Evolutionary conservation across 2,797 vertebrate genomes (phyloP), one percentile per base, ranked within the genome.

Genomic region (Ataeniobius toweri): DNA sequence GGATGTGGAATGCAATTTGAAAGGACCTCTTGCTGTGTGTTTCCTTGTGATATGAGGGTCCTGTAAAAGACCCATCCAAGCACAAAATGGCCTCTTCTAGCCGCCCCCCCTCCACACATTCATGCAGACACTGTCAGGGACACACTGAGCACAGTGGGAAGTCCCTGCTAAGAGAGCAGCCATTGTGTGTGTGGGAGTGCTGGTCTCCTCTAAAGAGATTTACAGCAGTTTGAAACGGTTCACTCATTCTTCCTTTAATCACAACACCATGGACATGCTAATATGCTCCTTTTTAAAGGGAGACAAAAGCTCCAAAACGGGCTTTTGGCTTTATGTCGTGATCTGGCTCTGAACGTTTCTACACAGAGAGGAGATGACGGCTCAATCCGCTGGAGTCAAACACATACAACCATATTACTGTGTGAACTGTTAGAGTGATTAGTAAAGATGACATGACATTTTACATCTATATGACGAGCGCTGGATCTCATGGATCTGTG

Each of bases 251-350:
- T 83, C 83, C 87, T 87, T 86, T 86, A 88, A 92, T 93, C 88
- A 88, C 89, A 81, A 73, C 89, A 82, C 92, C 81, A 94, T 93
- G 92, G 92, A 91, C 92, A 94, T 94, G 93, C 93, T 94, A 93
- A 94, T 94, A 91, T 74, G 87, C 87, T 82, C 86, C 91, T 50
- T 92, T 85, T 92, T 85, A 69, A 85, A 82, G 16, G 79, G 82
- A 83, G 85, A 93, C 91, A 94, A 93, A 93, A 85, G 86, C 84
- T 75, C 82, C 73, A 78, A 86, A 93, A 88, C 75, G 70, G 83
- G 76, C 90, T 88, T 88, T 91, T 89, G 80, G 84, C 77, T 83
- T 84, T 76, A 65, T 68, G 82, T 85, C 83, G 81, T 87, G 85
- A 84, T 84, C 83, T 80, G 89, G 74, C 82, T 83, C 78, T 75